Conservation (phyloP, 2,888 invertebrate species). For the Dexiosoma caninum region DNA sequence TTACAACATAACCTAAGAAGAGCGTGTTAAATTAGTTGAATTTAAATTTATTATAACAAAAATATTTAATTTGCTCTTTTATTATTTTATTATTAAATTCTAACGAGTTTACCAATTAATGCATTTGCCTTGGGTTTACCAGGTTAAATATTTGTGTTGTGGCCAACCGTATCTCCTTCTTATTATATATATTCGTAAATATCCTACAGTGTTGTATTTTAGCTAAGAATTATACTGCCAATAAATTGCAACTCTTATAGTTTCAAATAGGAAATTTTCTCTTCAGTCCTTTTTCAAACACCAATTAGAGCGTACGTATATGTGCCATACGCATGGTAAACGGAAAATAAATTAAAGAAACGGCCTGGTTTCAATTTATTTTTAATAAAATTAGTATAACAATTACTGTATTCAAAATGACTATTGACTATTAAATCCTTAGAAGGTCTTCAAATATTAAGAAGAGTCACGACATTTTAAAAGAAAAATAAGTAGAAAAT, state of each 20-base stretch:
- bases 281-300: conserved; percentile 55
- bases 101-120: too few species aligned
- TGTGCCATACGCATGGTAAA: conserved; percentile 49
- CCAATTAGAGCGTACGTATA: conserved; percentile 37
- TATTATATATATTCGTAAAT: conserved; percentile 10
- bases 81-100: too few species aligned
- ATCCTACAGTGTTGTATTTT: conserved; percentile 40
- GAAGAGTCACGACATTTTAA: conserved; percentile 2
- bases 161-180: too few species aligned
- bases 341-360: conserved; percentile 22
- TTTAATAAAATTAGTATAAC: conserved; percentile 15
- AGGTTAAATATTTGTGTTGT: too few species aligned
- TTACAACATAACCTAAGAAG: too few species aligned
- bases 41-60: too few species aligned
- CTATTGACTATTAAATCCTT: background rate
- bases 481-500: conserved; percentile 29
- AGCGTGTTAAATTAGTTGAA: too few species aligned
- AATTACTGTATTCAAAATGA: background rate
- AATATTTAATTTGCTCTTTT: too few species aligned
- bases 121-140: too few species aligned
- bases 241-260: conserved; percentile 21
- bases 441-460: background rate
- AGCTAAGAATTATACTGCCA: background rate
- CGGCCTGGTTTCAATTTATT: conserved; percentile 28
- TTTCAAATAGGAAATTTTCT: conserved; percentile 29